A percentile compares a stretch with the other conserved stretches of the same genome.
Conservation (phyloP, 2,888 invertebrate species). For the Sialis lutaria region DNA sequence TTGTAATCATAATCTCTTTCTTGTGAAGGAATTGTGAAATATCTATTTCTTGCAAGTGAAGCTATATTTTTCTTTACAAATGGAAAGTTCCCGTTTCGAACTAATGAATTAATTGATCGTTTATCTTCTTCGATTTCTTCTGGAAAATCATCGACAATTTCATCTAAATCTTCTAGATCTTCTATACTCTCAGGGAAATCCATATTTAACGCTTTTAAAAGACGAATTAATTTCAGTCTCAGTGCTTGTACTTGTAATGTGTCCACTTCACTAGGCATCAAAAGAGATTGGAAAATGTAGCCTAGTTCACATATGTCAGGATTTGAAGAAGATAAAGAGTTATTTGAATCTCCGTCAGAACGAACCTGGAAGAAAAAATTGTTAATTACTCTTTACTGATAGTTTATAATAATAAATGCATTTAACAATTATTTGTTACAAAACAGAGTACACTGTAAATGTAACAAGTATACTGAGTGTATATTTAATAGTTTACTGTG, state of each 20-base stretch:
- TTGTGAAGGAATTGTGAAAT: slow-evolving; percentile 22
- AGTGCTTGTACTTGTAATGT: slow-evolving; percentile 24
- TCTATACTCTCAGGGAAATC: slow-evolving; percentile 15
- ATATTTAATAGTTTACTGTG: too few relatives aligned
- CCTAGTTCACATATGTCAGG: slow-evolving; percentile 16
- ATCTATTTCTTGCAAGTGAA: slow-evolving; percentile 26
- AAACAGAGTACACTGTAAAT: too few relatives aligned
- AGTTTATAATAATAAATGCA: too few relatives aligned
- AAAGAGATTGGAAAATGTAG: slow-evolving; percentile 19
- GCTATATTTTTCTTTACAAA: slow-evolving; percentile 27
- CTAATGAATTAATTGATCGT: slow-evolving; percentile 19
- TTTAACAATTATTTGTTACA: too few relatives aligned
- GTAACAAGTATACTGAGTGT: too few relatives aligned
- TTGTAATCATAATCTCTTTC: slow-evolving; percentile 31
- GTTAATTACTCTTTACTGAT: too few relatives aligned
- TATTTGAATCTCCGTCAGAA: too few relatives aligned
- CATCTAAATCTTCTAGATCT: slow-evolving; percentile 17
- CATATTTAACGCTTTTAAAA: slow-evolving; percentile 17
- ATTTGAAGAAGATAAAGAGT: too few relatives aligned
- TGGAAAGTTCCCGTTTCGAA: slow-evolving; percentile 19
- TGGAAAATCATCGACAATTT: slow-evolving; percentile 8
- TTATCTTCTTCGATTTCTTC: slow-evolving; percentile 16
- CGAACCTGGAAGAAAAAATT: too few relatives aligned
- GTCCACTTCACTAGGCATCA: slow-evolving; percentile 18
- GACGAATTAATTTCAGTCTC: slow-evolving; percentile 20